Evolutionary conservation across 1,140 invertebrate species (phyloP), one percentile per base, ranked within the genome.

Genomic region (Drosophila bifasciata): DNA sequence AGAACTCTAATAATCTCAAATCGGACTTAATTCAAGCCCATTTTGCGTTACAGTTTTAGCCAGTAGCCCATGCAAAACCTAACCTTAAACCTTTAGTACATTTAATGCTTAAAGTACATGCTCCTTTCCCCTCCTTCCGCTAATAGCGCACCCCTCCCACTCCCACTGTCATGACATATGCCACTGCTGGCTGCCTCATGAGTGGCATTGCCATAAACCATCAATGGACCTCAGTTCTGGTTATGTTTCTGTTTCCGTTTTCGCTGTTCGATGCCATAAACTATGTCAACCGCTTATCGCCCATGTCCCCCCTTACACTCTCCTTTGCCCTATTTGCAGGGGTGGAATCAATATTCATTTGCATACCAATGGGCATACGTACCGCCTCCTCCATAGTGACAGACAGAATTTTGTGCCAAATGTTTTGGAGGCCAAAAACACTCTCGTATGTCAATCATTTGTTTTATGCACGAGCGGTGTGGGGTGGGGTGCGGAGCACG

Each of bases 261-360:
- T n/a, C n/a, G n/a, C 32, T 11, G 32, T 61, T 68, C 67, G 56
- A 70, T 78, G 53, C 64, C 83, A 86, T 81, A 86, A 86, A 86
- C 68, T 69, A 79, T 74, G 73, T 64, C 81, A 74, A 71, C 63
- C 77, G 81, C 81, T 88, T 86, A 81, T 86, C 83, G 71, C 81
- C 64, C 81, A 66, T 86, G 81, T 88, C 63, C 68, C 55, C 46
- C 40, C 45, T 9, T 8, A 57, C 32, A 2, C 11, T 13, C 28
- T 36, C 11, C 11, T 36, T 36, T 11, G 11, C 11, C 23, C 23
- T 7, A 25, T 25, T 25, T 5, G 9, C 0, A 3, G 32, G 32
- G 32, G 1, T 36, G 69, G 60, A 86, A 85, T 85, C 81, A 76
- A 85, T 85, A 85, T 74, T 85, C 77, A 63, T 85, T 85, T 85